Base-by-base conservation (phyloP, 2,888 invertebrate species). In the Drosophila pseudotakahashii region DNA sequence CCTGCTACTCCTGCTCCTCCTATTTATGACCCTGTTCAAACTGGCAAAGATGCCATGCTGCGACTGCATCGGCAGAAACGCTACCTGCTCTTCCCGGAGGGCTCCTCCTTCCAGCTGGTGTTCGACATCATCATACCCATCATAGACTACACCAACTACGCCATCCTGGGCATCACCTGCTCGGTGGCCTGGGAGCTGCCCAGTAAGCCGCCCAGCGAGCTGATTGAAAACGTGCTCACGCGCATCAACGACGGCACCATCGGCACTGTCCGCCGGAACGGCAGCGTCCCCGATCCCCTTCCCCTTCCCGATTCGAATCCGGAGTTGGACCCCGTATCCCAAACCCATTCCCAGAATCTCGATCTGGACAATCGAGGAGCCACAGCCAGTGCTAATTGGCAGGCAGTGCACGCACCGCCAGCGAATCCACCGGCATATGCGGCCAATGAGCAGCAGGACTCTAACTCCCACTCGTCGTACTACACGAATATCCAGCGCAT, bases 131-230 rank as follows among this genome's bases (percentile, higher is more conserved):
- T 92, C 74, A 90, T 92, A 75, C 91, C 91, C 68, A 90, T 92
- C 66, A 89, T 92, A 37, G 92, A 91, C 76, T 91, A 90, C 60
- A 91, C 90, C 34, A 91, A 91, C 69, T 91, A 88, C 47, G 94
- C 95, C 70, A 93, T 95, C 11, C 93, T 95, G 84, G 96, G 96
- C 6, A 93, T 94, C 72, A 96, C 96, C 1, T 95, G 95, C 2
- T 96, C 96, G 0, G 92, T 96, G 76, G 96, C 96, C 7, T 96
- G 95, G 93, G 95, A 96, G 87, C 90, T 96, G 58, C 96, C 96
- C 0, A 95, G 95, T 75, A 94, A 94, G 73, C 94, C 93, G 14
- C 84, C 92, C 36, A 91, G 91, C 66, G 90, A 92, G 72, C 77
- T 91, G 67, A 75, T 91, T 66, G 86, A 90, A 51, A 83, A 90